Percentiles rank a stretch among this genome's conserved stretches.
These are phyloP conservation scores for Plectrocnemia conspersa DNA, from an alignment of 1,140 invertebrate genomes.

Conservation along the genomic window DNA sequence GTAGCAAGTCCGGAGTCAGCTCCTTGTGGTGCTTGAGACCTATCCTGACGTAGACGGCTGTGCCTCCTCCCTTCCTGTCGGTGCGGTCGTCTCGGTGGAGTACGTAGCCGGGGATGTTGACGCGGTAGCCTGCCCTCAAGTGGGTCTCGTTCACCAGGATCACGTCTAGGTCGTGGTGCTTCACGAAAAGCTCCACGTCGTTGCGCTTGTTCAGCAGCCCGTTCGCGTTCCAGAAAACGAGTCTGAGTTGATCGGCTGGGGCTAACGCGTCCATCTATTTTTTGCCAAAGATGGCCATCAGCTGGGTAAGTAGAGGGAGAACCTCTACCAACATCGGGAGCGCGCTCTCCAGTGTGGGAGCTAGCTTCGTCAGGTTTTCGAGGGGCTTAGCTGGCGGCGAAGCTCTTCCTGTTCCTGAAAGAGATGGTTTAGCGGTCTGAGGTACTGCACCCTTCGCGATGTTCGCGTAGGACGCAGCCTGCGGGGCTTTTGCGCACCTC, in stretches of 20 bases:
- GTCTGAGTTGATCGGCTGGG: not conserved
- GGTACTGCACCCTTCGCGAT: too few relatives aligned
- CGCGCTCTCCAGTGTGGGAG: too few relatives aligned
- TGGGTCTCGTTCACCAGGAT: not conserved
- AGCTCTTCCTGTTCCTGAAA: too few relatives aligned
- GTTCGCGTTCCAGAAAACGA: not conserved
- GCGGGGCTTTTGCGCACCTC: too few relatives aligned
- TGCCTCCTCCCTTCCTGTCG: constrained; percentile 13
- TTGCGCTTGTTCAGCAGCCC: not conserved
- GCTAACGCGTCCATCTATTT: too few relatives aligned
- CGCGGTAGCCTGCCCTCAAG: not conserved
- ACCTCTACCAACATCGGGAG: too few relatives aligned
- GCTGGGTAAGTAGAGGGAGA: too few relatives aligned
- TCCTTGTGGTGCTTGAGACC: constrained; percentile 8
- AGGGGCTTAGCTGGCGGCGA: too few relatives aligned
- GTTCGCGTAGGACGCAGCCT: too few relatives aligned
- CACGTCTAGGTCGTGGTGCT: not conserved
- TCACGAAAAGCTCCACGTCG: not conserved
- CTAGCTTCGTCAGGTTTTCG: too few relatives aligned
- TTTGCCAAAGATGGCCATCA: too few relatives aligned
- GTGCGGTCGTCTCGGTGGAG: constrained; percentile 17
- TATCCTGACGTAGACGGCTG: constrained; percentile 16
- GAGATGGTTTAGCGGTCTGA: too few relatives aligned
- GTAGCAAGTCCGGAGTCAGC: not conserved
- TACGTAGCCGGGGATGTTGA: not conserved